Conservation (phyloP, 53 echinoderm and acorn worm genomes). For the Actinopyga echinites region DNA sequence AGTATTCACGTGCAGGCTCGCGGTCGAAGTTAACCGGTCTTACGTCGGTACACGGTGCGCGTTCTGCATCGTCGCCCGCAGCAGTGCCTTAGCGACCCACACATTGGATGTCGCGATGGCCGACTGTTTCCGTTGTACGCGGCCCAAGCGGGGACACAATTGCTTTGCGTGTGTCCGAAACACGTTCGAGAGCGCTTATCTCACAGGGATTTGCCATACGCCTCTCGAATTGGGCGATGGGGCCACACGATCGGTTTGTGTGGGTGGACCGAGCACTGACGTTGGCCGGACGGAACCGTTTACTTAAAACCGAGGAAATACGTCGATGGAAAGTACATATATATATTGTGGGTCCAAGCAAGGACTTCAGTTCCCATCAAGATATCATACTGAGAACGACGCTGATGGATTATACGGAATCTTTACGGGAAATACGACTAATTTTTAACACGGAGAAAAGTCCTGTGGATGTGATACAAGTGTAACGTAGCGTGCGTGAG, state of each 20-base stretch:
- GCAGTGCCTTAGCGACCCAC: not conserved
- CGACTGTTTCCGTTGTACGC: conserved; percentile 24
- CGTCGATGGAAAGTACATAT: too few relatives aligned
- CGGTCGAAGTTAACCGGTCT: not conserved
- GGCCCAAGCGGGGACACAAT: conserved; percentile 15
- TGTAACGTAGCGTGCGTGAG: too few relatives aligned
- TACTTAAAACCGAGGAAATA: too few relatives aligned
- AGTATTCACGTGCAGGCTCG: conserved; percentile 5
- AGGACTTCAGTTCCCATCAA: too few relatives aligned
- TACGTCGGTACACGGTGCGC: not conserved
- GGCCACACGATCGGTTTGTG: conserved; percentile 18
- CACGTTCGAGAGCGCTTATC: not conserved
- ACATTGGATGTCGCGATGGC: not conserved
- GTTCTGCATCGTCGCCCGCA: conserved; percentile 28
- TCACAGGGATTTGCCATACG: not conserved
- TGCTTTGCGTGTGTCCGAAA: conserved; percentile 18
- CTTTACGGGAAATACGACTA: too few relatives aligned
- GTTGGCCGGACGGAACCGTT: too few relatives aligned
- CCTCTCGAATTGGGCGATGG: not conserved
- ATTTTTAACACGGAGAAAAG: too few relatives aligned
- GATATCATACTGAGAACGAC: too few relatives aligned
- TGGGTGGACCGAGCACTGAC: too few relatives aligned
- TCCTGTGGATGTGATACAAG: too few relatives aligned
- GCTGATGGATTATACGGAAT: too few relatives aligned
- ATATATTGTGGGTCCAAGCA: too few relatives aligned